Evolutionary conservation across 1,140 invertebrate genomes (phyloP).

Genomic region (Saxidomus purpurata): DNA sequence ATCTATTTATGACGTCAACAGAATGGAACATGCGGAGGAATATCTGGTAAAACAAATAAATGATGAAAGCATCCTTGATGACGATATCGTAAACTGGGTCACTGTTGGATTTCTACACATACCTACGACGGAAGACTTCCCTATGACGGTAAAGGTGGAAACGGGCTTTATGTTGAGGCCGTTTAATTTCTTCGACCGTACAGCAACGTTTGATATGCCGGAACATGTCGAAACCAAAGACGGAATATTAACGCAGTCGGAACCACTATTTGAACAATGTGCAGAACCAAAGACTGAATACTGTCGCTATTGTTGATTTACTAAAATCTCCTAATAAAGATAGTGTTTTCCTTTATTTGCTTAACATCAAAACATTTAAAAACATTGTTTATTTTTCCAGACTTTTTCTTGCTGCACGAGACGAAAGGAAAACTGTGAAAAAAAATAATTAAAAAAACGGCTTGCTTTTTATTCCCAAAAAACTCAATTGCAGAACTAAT

Average conservation of each 20-base stretch:
- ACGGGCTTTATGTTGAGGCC: conserved; percentile 65
- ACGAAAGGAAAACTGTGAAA: too few relatives aligned
- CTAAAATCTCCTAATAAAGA: too few relatives aligned
- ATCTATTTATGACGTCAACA: conserved; percentile 65
- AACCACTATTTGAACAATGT: conserved; percentile 53
- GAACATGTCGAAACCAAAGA: conserved; percentile 46
- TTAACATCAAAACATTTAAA: too few relatives aligned
- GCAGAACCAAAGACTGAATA: conserved; percentile 26
- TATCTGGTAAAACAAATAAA: conserved; percentile 55
- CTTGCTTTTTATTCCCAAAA: too few relatives aligned
- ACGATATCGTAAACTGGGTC: conserved; percentile 66
- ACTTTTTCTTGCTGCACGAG: too few relatives aligned
- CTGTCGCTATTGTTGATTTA: conserved; percentile 7
- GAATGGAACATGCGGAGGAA: conserved; percentile 47
- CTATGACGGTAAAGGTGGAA: conserved; percentile 61
- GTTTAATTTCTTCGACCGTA: conserved; percentile 68
- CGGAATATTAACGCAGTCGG: conserved; percentile 3
- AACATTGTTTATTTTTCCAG: too few relatives aligned
- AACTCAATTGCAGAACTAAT: too few relatives aligned
- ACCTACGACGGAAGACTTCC: conserved; percentile 66
- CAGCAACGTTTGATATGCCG: conserved; percentile 64
- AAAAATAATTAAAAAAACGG: too few relatives aligned
- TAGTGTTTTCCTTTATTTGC: too few relatives aligned
- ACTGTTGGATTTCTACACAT: conserved; percentile 66
- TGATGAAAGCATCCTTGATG: conserved; percentile 56